Base-by-base conservation (phyloP, 2,888 invertebrate genomes). In the Phalera bucephala region DNA sequence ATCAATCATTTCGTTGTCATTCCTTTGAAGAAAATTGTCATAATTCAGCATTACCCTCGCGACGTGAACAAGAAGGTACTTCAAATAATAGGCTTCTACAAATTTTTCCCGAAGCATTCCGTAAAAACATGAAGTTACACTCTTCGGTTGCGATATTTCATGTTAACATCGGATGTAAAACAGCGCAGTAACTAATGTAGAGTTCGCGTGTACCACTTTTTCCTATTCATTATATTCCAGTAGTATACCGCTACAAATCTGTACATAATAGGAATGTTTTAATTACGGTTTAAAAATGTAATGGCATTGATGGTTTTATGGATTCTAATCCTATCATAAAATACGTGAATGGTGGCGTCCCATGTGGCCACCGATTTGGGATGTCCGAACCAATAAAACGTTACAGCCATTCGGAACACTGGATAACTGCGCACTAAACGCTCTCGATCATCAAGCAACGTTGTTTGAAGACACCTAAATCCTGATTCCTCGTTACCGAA, bases 151-250 rank as follows among this genome's bases (percentile, higher is more conserved):
- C 37, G 14, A 49, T 46, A 37, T 46, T 47, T 43, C 36, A 45
- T 36, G 44, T 31, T 33, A 45, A 50, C 50, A 40, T 39, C 48
- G 36, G 19, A 37, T 46, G 43, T 45, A 40, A 39, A 43, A 40
- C 44, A 48, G 41, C 33, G 36, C 27, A 40, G 32, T 50, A 42
- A 60, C 47, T 69, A 71, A 73, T 71, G 61, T 47, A 55, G 48
- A 13, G 40, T 57, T 78, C 41, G 72, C 76, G 71, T 75, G 75
- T 50, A 40, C 33, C 26, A 46, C 50, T 46, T 41, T 41, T 54
- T 55, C 39, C 48, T 60, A 65, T 69, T 65, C 51, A 52, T 68
- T 60, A 64, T 59, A 42, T 38, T 45, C 33, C 37, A 50, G 54
- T 52, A 46, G 52, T 43, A 37, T 43, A 50, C 45, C 31, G 34